Evolutionary conservation across 2,113 vertebrate species (phyloP), one percentile per base, ranked within the genome.

Genomic region (Bubo scandiacus): DNA sequence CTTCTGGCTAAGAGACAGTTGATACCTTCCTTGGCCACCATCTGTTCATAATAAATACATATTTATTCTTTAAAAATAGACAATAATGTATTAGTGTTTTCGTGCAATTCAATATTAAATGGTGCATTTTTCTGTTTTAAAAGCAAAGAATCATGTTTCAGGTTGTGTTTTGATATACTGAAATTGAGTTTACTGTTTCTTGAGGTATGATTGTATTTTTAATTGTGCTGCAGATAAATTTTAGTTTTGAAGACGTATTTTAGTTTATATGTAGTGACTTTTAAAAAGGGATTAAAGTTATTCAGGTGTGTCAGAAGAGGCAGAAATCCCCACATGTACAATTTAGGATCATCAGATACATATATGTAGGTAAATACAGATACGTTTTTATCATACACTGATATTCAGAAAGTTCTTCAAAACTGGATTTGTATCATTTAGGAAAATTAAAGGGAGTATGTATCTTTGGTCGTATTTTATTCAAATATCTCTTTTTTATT

Each of bases 1-100:
- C 97, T 98, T 98, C 97, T 97, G 97, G 96, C 94, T 95, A 58
- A 67, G 89, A 89, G 91, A 86, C 82, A 80, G 87, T 92, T 94
- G 94, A 92, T 96, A 84, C 83, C 86, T 97, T 96, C 92, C 88
- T 86, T 97, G 94, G 88, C 88, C 88, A 92, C 98, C 97, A 98
- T 98, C 97, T 98, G 97, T 91, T 97, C 95, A 80, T 95, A 91
- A 87, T 93, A 98, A 94, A 98, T 97, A 97, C 86, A 36, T 96
- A 80, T 88, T 94, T 90, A 11, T 86, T 92, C 97, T 96, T 95
- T 97, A 96, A 27, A 26, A 93, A 51, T 77, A 80, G 30, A 62
- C 65, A 90, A 67, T 83, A 89, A 95, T 63, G 13, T 83, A 63
- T 70, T 10, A 92, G 51, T 38, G 74, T 81, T 92, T 81, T 90